Base-by-base conservation (phyloP, 2,888 invertebrate species). In the Dynastes grantii region DNA sequence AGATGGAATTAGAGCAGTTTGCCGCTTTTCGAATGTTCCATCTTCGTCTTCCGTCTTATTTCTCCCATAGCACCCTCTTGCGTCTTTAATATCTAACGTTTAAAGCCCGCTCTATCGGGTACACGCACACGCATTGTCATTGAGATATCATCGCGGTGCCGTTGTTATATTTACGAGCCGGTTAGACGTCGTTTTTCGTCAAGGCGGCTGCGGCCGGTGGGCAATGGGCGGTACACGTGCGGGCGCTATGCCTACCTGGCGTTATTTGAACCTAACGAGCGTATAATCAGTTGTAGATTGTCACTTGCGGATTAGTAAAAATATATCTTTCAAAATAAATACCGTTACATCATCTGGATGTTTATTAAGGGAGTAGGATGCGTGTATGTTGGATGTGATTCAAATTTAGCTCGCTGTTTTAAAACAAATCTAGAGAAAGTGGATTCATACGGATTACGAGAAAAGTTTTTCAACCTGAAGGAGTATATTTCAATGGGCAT, bases 1-100 rank as follows among this genome's bases (percentile, higher is more conserved):
- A 53, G 61, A 86, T 84, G 83, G 84, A 86, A 86, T 86, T 85
- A 85, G 85, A 73, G 73, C 73, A 61, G 71, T 73, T 61, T 58
- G 61, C 58, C 58, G 40, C 45, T 16, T 22, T 49, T 68, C 45
- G 27, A 8, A 8, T 2, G 2, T 27, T 49, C 11, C 40, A 16
- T 73, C 58, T 27, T 40, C 22, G 13, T 58, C 58, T 58, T 53
- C 16, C 61, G 5, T 27, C 40, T 40, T 16, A 22, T 22, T 45
- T 61, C 45, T 73, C 58, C 53, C 70, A 53, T 71, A 71, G 55
- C 2, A 8, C 8, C 45, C 45, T 45, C 45, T 45, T 71, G 11
- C n/a, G 53, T 16, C 22, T 27, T 13, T 73, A 40, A 58, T 53
- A 40, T 61, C 13, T n/a, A 27, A 61, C 61, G 61, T 22, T 27